Percentiles rank a stretch among this genome's conserved stretches.
phyloP scores from a whole-genome alignment of 2,888 invertebrate genomes.

The Cryptophagus acutangulus region DNA sequence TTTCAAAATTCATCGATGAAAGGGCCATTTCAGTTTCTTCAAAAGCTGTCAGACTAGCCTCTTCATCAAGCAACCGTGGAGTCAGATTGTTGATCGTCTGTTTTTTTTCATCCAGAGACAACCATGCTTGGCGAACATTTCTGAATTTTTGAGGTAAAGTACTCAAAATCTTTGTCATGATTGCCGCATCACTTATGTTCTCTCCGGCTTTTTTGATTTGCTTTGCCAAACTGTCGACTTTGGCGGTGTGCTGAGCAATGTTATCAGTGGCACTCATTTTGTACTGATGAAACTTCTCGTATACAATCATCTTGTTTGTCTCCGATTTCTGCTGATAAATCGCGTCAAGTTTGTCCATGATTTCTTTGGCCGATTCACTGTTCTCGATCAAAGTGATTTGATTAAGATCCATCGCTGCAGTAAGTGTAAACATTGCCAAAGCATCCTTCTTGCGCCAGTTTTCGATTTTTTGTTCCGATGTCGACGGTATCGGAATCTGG shows the following conservation, averaged over 20 bases:
- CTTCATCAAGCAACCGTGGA: conserved; percentile 17
- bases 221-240: background rate
- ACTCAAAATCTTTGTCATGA: conserved; percentile 16
- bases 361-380: conserved; percentile 25
- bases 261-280: conserved; percentile 18
- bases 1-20: too few species aligned
- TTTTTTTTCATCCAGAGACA: conserved; percentile 13
- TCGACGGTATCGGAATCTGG: too few species aligned
- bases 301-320: conserved; percentile 27
- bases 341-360: conserved; percentile 23
- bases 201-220: conserved; percentile 14
- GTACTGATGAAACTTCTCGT: conserved; percentile 27
- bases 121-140: conserved; percentile 12
- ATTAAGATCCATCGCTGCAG: background rate
- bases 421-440: background rate
- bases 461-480: background rate
- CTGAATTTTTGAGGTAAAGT: conserved; percentile 12
- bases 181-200: conserved; percentile 13
- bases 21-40: too few species aligned
- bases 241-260: background rate
- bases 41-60: too few species aligned
- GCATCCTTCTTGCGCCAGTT: background rate
- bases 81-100: conserved; percentile 19
- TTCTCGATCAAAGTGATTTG: conserved; percentile 29
- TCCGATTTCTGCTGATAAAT: conserved; percentile 24